Evolutionary conservation across 2,888 invertebrate species (phyloP).

Genomic region (Tupiocoris notatus): DNA sequence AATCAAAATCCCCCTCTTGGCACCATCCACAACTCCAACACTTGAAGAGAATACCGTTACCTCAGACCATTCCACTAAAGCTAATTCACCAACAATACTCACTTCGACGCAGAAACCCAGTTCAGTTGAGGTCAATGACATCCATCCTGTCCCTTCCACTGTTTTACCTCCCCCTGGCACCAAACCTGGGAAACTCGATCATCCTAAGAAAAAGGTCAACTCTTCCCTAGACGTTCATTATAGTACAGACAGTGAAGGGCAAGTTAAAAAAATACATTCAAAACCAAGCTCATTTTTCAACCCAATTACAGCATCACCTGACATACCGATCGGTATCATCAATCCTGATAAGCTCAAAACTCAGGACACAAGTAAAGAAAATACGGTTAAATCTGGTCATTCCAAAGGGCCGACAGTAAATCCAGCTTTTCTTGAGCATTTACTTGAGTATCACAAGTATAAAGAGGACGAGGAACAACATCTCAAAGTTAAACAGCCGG

Average conservation of each 20-base stretch:
- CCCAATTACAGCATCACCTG: slow-evolving; percentile 1
- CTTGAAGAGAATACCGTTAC: background rate
- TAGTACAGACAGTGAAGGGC: background rate
- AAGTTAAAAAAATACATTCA: background rate
- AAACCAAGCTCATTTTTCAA: background rate
- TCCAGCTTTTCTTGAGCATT: slow-evolving; percentile 37
- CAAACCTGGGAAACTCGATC: background rate
- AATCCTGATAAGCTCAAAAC: slow-evolving; percentile 32
- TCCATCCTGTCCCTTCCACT: background rate
- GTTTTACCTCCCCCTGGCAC: background rate
- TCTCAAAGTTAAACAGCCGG: slow-evolving; percentile 6
- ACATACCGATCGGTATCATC: slow-evolving; percentile 43
- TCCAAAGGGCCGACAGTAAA: slow-evolving; percentile 21
- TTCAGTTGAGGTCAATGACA: background rate
- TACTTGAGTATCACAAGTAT: slow-evolving; percentile 35
- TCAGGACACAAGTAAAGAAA: background rate
- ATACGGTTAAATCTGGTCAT: background rate
- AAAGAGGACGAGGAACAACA: slow-evolving; percentile 8
- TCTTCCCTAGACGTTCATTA: background rate
- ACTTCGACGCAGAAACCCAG: background rate
- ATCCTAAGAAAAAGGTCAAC: background rate
- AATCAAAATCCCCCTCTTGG: background rate
- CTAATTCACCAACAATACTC: background rate
- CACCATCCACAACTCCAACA: background rate
- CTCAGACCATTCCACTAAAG: background rate